Percentiles rank a stretch among this genome's conserved stretches.
Conservation (phyloP, 2,888 invertebrate species). For the Heliothis peltigera region DNA sequence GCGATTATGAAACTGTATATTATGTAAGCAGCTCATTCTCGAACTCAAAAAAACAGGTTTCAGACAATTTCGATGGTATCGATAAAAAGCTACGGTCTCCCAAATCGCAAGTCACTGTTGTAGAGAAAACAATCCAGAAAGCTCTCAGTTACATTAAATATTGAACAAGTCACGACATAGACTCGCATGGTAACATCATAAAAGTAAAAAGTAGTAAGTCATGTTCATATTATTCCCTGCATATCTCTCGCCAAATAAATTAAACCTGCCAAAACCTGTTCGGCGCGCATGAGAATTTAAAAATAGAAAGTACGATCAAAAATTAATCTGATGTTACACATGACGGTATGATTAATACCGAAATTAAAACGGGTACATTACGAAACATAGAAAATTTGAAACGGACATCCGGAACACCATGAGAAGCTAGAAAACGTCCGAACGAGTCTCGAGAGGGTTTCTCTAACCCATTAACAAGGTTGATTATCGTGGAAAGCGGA, state of each 20-base stretch:
- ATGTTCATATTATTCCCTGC: conserved; percentile 70
- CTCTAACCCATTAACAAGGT: conserved; percentile 86
- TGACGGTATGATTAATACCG: conserved; percentile 50
- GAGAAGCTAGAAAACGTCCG: conserved; percentile 80
- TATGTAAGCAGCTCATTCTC: conserved; percentile 63
- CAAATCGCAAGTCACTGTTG: conserved; percentile 33
- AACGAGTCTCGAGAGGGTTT: conserved; percentile 80
- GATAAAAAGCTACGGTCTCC: conserved; percentile 37
- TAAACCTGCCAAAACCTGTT: conserved; percentile 73
- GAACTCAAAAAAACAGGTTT: conserved; percentile 68
- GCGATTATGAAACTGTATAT: conserved; percentile 63
- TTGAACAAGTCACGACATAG: conserved; percentile 54
- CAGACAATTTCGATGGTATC: conserved; percentile 48
- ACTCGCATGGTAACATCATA: conserved; percentile 59
- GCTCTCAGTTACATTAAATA: conserved; percentile 51
- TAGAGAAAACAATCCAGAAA: conserved; percentile 59
- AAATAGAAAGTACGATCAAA: conserved; percentile 80
- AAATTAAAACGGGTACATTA: conserved; percentile 54
- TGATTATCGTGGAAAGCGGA: conserved; percentile 86
- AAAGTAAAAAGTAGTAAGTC: conserved; percentile 74
- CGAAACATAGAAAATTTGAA: conserved; percentile 62
- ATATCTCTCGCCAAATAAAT: conserved; percentile 78
- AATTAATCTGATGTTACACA: conserved; percentile 59
- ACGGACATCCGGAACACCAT: conserved; percentile 73
- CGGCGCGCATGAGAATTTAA: conserved; percentile 69